Percentiles rank a stretch among this genome's conserved stretches.
phyloP scores from a whole-genome alignment of 2,888 invertebrate species.

The Tachina grossa region DNA sequence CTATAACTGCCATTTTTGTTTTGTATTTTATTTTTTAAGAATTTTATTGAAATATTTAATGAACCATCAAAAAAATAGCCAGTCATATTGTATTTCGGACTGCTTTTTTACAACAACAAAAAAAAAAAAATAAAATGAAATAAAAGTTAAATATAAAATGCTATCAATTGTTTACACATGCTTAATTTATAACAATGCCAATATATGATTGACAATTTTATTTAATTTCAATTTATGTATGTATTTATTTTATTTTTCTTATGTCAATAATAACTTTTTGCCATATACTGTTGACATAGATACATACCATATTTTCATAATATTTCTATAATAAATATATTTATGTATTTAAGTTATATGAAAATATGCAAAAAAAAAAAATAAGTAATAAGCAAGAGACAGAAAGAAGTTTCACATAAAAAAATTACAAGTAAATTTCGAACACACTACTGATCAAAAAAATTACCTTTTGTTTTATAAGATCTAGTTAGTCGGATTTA shows the following conservation, averaged over 20 bases:
- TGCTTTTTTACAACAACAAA: background rate
- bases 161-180: conserved; percentile 65
- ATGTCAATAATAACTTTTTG: conserved; percentile 4
- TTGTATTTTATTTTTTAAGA: conserved; percentile 6
- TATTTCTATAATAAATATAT: conserved; percentile 15
- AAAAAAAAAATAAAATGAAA: conserved; percentile 4
- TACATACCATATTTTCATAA: background rate
- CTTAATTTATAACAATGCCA: conserved; percentile 66
- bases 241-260: conserved; percentile 31
- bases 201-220: conserved; percentile 63
- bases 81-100: background rate
- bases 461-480: too few species aligned
- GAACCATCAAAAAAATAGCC: conserved; percentile 36
- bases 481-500: too few species aligned
- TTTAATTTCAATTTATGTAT: conserved; percentile 43
- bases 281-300: background rate
- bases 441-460: too few species aligned
- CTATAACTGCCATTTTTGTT: background rate
- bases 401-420: background rate
- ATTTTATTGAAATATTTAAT: conserved; percentile 45
- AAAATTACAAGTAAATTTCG: background rate
- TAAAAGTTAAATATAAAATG: conserved; percentile 56
- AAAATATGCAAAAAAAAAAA: background rate
- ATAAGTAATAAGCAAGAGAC: background rate
- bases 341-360: conserved; percentile 2